Conservation (phyloP, 2,888 invertebrate genomes). For the Hoplodrina ambigua region DNA sequence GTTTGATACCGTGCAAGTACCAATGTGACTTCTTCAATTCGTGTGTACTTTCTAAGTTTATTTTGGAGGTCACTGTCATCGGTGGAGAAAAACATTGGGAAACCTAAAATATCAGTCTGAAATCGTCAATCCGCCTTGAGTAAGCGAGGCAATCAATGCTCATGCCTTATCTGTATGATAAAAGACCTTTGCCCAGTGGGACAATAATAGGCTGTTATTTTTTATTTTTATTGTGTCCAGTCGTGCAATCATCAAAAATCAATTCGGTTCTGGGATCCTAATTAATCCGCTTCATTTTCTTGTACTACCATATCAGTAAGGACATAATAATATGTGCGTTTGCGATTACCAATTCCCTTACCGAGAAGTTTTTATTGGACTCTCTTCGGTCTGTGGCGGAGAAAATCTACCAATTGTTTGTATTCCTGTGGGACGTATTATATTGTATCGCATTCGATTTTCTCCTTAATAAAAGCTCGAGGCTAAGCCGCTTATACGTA, state of each 20-base stretch:
- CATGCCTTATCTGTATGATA: too few relatives aligned
- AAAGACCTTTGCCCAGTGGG: too few relatives aligned
- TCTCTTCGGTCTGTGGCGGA: slow-evolving; percentile 1
- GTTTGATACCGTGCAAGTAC: too few relatives aligned
- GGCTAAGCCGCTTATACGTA: slow-evolving; percentile 5
- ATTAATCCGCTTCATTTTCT: slow-evolving; percentile 7
- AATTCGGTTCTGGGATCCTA: neutral
- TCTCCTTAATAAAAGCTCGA: slow-evolving; percentile 10
- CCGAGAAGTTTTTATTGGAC: slow-evolving; percentile 17
- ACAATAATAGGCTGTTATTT: too few relatives aligned
- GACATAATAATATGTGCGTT: neutral
- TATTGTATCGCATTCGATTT: slow-evolving; percentile 18
- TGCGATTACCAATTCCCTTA: slow-evolving; percentile 25
- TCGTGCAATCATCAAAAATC: neutral
- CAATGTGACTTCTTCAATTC: neutral
- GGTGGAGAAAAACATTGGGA: too few relatives aligned
- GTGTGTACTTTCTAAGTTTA: too few relatives aligned
- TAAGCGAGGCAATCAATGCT: too few relatives aligned
- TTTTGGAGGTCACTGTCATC: too few relatives aligned
- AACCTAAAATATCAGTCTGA: too few relatives aligned
- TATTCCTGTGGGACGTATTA: slow-evolving; percentile 15
- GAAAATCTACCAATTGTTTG: slow-evolving; percentile 31
- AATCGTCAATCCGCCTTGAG: too few relatives aligned
- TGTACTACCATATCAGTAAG: slow-evolving; percentile 7
- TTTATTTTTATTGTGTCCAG: too few relatives aligned